Evolutionary conservation across 2,888 invertebrate genomes (phyloP).

Genomic region (Augiades crinisus): DNA sequence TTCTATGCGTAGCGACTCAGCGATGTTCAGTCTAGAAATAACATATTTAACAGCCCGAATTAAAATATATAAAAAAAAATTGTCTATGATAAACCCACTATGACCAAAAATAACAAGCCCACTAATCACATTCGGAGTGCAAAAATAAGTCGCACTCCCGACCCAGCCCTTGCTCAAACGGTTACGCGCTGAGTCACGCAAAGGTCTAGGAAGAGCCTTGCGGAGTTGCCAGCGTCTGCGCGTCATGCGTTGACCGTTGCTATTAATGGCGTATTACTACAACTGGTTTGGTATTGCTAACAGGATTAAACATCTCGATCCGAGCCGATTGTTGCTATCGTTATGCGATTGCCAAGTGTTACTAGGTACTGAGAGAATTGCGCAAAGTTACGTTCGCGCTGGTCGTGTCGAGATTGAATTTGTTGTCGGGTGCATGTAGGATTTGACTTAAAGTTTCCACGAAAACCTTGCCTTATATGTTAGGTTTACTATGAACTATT

Average conservation of each 20-base stretch:
- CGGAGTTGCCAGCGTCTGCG: conserved; percentile 24
- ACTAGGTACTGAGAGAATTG: conserved; percentile 5
- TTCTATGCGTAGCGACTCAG: too few species aligned
- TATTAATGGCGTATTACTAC: conserved; percentile 39
- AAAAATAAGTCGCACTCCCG: not conserved
- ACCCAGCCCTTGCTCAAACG: conserved; percentile 8
- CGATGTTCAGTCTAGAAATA: too few species aligned
- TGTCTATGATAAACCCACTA: too few species aligned
- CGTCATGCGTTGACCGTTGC: conserved; percentile 33
- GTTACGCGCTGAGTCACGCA: conserved; percentile 38
- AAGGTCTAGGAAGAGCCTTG: conserved; percentile 48
- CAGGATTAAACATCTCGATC: conserved; percentile 22
- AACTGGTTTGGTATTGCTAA: conserved; percentile 30
- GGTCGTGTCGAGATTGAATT: not conserved
- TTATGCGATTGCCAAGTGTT: conserved; percentile 4
- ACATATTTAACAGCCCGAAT: too few species aligned
- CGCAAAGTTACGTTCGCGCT: conserved; percentile 1
- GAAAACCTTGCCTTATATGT: too few species aligned
- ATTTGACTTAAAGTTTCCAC: too few species aligned
- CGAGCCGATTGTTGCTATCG: conserved; percentile 11
- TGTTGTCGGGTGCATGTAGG: too few species aligned
- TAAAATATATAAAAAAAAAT: too few species aligned
- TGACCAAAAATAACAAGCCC: too few species aligned
- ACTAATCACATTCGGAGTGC: not conserved
- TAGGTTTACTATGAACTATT: too few species aligned